These are phyloP conservation scores for Poeciliopsis turneri DNA, from an alignment of 2,797 vertebrate species.

Conservation along the genomic window DNA sequence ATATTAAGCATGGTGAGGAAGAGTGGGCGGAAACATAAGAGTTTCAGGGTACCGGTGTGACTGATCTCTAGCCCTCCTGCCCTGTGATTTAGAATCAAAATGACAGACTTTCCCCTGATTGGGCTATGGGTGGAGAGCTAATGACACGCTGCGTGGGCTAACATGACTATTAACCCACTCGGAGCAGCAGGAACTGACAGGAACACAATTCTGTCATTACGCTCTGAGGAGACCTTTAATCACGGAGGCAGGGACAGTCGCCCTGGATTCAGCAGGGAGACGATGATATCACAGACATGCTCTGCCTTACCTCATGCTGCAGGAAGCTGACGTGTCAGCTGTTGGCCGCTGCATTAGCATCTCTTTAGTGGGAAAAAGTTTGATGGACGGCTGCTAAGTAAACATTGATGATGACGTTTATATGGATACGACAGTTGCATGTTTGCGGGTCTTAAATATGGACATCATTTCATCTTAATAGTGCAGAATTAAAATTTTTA, in stretches of 20 bases:
- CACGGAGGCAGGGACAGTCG: slow-evolving; percentile 64
- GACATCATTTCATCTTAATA: background rate
- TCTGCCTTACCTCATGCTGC: slow-evolving; percentile 5
- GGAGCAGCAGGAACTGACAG: slow-evolving; percentile 76
- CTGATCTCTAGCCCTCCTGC: slow-evolving; percentile 67
- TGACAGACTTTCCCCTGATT: slow-evolving; percentile 76
- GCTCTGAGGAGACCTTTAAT: slow-evolving; percentile 80
- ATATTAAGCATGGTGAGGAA: slow-evolving; percentile 61
- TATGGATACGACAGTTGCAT: background rate
- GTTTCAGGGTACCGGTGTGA: slow-evolving; percentile 60
- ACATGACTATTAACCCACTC: slow-evolving; percentile 82
- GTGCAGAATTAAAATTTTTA: background rate
- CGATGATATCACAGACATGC: slow-evolving; percentile 25
- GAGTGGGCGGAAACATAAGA: slow-evolving; percentile 51
- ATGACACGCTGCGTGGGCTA: slow-evolving; percentile 78
- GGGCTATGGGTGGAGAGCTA: slow-evolving; percentile 75
- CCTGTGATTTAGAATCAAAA: slow-evolving; percentile 81
- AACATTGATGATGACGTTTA: background rate
- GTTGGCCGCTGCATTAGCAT: background rate
- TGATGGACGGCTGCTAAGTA: background rate
- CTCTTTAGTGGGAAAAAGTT: background rate
- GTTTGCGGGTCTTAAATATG: background rate
- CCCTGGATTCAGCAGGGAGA: slow-evolving; percentile 33
- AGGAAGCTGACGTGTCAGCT: background rate
- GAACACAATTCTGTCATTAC: slow-evolving; percentile 83